Conservation (phyloP, 2,888 invertebrate species). For the Lycaena phlaeas region DNA sequence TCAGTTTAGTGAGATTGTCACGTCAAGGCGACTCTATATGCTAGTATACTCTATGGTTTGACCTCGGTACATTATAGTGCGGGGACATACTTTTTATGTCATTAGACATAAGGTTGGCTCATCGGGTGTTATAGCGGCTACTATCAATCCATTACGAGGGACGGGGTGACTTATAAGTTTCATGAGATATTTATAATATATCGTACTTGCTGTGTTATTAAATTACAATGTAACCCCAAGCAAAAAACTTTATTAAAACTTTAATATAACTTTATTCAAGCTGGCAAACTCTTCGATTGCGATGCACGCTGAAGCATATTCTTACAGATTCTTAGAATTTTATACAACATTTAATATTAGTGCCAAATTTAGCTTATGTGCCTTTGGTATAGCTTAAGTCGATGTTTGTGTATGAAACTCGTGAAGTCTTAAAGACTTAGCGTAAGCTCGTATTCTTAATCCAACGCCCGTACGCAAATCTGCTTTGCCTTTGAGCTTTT, state of each 20-base stretch:
- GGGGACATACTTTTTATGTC: conserved; percentile 71
- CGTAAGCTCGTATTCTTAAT: conserved; percentile 5
- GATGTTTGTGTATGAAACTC: background rate
- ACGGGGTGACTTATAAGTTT: conserved; percentile 19
- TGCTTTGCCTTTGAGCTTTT: conserved; percentile 3
- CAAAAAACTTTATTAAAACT: too few species aligned
- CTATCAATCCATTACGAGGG: conserved; percentile 49
- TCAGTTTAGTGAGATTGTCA: too few species aligned
- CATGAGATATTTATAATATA: background rate
- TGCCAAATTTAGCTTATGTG: background rate
- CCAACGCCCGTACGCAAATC: conserved; percentile 3
- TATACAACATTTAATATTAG: too few species aligned
- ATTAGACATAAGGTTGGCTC: conserved; percentile 60
- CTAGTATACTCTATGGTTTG: conserved; percentile 34
- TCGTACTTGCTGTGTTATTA: too few species aligned
- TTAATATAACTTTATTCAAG: too few species aligned
- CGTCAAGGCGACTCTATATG: too few species aligned
- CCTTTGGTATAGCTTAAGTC: background rate
- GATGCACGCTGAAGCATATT: too few species aligned
- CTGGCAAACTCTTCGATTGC: too few species aligned
- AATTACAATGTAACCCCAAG: too few species aligned
- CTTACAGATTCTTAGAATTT: too few species aligned
- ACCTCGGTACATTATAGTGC: conserved; percentile 44
- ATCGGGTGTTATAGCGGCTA: conserved; percentile 47
- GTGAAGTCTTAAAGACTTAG: conserved; percentile 5